Base-by-base conservation (phyloP, 2,888 invertebrate species). In the Nipponacmea schrenckii region DNA sequence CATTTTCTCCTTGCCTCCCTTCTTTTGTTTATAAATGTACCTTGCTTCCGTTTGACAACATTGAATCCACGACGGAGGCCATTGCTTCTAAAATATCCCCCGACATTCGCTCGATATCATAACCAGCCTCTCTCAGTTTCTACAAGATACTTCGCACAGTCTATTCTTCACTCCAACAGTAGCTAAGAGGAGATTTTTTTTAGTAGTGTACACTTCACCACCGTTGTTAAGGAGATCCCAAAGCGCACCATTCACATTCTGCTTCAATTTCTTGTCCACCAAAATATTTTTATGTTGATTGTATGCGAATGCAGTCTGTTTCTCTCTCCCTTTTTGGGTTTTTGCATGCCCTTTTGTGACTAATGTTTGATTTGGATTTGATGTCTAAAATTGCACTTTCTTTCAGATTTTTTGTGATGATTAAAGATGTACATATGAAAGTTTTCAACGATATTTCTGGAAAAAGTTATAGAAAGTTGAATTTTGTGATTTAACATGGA, bases 101-200 rank as follows among this genome's bases (percentile, higher is more conserved):
- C 10, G 56, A 56, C 56, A 56, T 56, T 56, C 56, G 1, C 20
- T 56, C 56, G 24, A 56, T 56, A 56, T 56, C 56, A 24, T 56
- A 56, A 56, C 56, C 56, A 10, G 56, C 24, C 24, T 56, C 84
- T 77, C 80, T 76, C 39, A 85, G 74, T 67, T 78, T 79, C 26
- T 83, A 81, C 27, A 78, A 72, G 10, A 86, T 75, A 66, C 80
- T 76, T 45, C 79, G 74, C 1, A 83, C 83, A n/a, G 78, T 75
- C 39, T 83, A 83, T 64, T 83, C 80, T 64, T 86, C 85, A 50
- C 74, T 78, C 83, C 83, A 84, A 0, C 82, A 79, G 72, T 86
- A 86, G 66, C 85, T 86, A 67, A 86, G 71, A 86, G 83, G 15
- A 86, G 79, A 68, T 84, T 84, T 17, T 24, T 56, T 24, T 46